Conservation (phyloP, 2,113 vertebrate species). For the Hydropotes inermis region DNA sequence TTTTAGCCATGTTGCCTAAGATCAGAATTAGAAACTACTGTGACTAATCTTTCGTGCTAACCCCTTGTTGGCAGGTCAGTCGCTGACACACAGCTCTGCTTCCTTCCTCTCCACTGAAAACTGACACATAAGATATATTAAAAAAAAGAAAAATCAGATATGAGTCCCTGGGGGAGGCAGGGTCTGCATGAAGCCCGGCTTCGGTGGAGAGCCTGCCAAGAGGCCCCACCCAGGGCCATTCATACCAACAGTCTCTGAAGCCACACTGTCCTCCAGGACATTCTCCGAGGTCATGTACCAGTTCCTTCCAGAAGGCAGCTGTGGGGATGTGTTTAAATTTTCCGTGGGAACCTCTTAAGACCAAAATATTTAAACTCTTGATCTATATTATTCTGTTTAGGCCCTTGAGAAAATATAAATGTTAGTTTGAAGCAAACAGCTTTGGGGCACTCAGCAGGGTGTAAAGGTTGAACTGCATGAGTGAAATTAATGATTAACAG, state of each 20-base stretch:
- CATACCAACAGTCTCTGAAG: no score
- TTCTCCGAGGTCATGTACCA: not conserved
- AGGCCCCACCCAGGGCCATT: not conserved
- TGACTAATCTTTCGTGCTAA: not conserved
- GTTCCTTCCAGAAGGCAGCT: not conserved
- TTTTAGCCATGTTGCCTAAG: not conserved
- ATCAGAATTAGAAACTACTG: not conserved
- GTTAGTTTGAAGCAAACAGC: not conserved
- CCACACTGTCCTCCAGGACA: not conserved
- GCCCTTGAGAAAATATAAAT: not conserved
- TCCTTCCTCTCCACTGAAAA: not conserved
- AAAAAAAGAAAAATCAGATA: not conserved
- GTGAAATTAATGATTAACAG: not conserved
- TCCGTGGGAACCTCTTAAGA: not conserved
- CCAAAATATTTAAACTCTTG: not conserved
- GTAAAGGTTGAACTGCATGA: not conserved
- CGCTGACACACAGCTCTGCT: not conserved
- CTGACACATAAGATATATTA: not conserved
- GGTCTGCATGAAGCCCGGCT: accelerated
- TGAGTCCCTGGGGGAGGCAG: not conserved
- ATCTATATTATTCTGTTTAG: not conserved
- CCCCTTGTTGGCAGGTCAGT: not conserved
- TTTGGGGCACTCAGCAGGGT: not conserved
- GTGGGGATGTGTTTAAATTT: not conserved
- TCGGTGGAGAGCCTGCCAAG: not conserved